A percentile compares a stretch with the other conserved stretches of the same genome.
Conservation (phyloP, 2,888 invertebrate genomes). For the Hyles lineata region DNA sequence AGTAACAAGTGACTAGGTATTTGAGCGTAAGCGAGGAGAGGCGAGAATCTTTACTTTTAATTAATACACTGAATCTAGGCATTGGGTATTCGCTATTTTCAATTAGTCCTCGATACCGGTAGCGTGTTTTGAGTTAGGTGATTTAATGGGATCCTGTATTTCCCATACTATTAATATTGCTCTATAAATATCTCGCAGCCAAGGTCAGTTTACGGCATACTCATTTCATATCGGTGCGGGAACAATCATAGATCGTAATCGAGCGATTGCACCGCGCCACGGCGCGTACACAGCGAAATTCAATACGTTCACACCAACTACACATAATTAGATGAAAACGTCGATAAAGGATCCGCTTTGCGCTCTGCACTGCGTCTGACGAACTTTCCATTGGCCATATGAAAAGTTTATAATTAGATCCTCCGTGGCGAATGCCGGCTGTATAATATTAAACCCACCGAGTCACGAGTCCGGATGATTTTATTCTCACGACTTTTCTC, state of each 20-base stretch:
- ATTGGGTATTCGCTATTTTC: conserved; percentile 73
- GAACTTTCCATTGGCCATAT: neutral
- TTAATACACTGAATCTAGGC: conserved; percentile 78
- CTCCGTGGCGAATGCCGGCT: conserved; percentile 39
- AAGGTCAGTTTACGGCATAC: conserved; percentile 14
- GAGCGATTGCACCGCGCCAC: conserved; percentile 36
- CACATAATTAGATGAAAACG: neutral
- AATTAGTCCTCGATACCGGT: conserved; percentile 75
- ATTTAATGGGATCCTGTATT: conserved; percentile 72
- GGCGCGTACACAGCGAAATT: neutral
- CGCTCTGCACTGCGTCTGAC: neutral
- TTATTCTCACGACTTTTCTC: conserved; percentile 61
- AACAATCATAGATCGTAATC: conserved; percentile 29
- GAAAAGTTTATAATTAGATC: conserved; percentile 24
- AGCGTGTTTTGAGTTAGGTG: conserved; percentile 77
- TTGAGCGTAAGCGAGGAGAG: conserved; percentile 72
- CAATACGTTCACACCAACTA: conserved; percentile 15
- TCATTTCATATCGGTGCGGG: conserved; percentile 8
- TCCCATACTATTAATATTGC: conserved; percentile 68
- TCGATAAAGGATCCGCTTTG: neutral
- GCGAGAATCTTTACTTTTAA: conserved; percentile 81
- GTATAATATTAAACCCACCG: conserved; percentile 38
- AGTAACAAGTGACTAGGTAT: conserved; percentile 67
- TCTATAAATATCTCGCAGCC: conserved; percentile 49
- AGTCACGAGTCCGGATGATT: conserved; percentile 53